These are phyloP conservation scores for Karalla daura DNA, from an alignment of 2,797 vertebrate genomes.

Conservation along the genomic window DNA sequence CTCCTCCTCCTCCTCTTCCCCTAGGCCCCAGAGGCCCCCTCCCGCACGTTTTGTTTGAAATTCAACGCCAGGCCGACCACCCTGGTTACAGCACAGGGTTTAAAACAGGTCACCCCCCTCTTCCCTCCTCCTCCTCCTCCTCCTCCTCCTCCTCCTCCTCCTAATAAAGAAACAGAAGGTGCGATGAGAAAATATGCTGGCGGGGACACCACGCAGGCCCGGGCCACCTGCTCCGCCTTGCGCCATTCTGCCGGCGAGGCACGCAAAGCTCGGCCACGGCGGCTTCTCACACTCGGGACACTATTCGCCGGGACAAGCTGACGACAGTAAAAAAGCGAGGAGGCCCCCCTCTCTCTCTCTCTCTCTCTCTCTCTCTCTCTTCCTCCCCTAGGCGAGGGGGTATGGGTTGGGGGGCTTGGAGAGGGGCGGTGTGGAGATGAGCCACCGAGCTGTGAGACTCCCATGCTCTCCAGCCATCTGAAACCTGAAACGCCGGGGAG, in stretches of 20 bases:
- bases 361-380: too few species aligned
- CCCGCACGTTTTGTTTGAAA: constrained; percentile 70
- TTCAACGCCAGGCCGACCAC: constrained; percentile 65
- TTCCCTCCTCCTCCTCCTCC: constrained; percentile 10
- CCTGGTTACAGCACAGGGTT: constrained; percentile 66
- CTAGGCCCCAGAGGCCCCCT: constrained; percentile 16
- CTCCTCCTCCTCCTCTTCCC: constrained; percentile 15
- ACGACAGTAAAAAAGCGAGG: constrained; percentile 41
- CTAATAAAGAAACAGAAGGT: constrained; percentile 73
- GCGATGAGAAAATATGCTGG: constrained; percentile 61
- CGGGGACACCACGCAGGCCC: constrained; percentile 44
- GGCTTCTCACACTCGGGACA: constrained; percentile 41
- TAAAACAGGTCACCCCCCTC: constrained; percentile 65
- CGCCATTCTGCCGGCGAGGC: neutral
- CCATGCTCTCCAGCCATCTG: constrained; percentile 46
- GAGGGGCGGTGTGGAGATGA: constrained; percentile 12
- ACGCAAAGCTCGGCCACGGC: neutral
- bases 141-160: constrained; percentile 8
- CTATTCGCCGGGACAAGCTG: constrained; percentile 45
- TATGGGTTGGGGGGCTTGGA: too few species aligned
- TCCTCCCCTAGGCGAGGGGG: too few species aligned
- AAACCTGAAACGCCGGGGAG: constrained; percentile 62
- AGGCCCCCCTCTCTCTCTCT: constrained; percentile 20
- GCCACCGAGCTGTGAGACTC: constrained; percentile 28
- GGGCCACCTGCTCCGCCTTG: constrained; percentile 64